phyloP scores from a whole-genome alignment of 1,140 invertebrate species.

The Gryon sp. region DNA sequence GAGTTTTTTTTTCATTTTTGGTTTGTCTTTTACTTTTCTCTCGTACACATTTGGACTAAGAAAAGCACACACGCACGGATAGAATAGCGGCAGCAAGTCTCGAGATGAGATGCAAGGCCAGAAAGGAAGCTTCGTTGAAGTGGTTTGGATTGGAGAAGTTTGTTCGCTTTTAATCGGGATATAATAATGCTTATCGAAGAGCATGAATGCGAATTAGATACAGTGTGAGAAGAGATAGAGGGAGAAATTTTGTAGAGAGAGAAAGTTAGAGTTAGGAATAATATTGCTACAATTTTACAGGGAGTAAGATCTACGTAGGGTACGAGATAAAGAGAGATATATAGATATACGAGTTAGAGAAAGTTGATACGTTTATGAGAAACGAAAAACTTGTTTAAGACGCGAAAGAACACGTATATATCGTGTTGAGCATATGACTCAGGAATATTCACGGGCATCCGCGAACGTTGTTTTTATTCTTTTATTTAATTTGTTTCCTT shows the following conservation, averaged over 20 bases:
- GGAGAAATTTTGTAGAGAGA: constrained; percentile 15
- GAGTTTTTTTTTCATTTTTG: too few species aligned
- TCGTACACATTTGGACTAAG: background rate
- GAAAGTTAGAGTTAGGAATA: constrained; percentile 45
- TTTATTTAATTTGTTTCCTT: background rate
- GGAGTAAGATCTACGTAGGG: constrained; percentile 40
- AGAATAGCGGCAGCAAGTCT: constrained; percentile 56
- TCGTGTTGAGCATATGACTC: constrained; percentile 56
- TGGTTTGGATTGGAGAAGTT: constrained; percentile 8
- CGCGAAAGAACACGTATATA: constrained; percentile 53
- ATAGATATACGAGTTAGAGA: constrained; percentile 55
- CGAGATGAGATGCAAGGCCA: constrained; percentile 55
- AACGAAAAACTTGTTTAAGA: constrained; percentile 47
- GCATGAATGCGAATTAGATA: constrained; percentile 21
- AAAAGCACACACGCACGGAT: constrained; percentile 26
- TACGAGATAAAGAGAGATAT: constrained; percentile 54
- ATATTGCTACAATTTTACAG: constrained; percentile 23
- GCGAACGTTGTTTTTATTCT: constrained; percentile 29
- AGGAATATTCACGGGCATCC: constrained; percentile 50
- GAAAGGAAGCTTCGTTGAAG: constrained; percentile 53
- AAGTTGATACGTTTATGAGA: constrained; percentile 52
- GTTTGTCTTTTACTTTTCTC: constrained; percentile 3
- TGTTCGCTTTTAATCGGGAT: constrained; percentile 18
- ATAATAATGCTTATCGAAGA: constrained; percentile 44
- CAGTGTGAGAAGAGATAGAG: constrained; percentile 10